Base-by-base conservation (phyloP, 2,113 vertebrate genomes). In the Pipa parva region DNA sequence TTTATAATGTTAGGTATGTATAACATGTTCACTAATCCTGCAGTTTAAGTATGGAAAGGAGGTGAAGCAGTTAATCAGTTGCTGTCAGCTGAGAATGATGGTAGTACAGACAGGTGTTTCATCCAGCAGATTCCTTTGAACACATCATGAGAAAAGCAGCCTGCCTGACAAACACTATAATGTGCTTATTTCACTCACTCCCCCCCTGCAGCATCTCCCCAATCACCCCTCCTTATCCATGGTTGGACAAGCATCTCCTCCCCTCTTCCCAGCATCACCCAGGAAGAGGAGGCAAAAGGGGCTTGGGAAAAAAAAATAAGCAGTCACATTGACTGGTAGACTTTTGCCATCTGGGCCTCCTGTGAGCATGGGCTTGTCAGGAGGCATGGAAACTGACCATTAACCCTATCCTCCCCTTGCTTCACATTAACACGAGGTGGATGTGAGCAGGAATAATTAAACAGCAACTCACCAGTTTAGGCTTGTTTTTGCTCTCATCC, bases 231-330 rank as follows among this genome's bases (percentile, higher is more conserved):
- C 65, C 65, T 69, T 54, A 36, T 48, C 48, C 11, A 52, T 12
- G 48, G 65, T 45, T 52, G 65, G 57, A 26, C 24, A 60, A 45
- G 60, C 65, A 39, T 69, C 65, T 50, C 65, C 65, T 60, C 65
- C 65, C 61, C 65, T 69, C 65, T 69, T n/a, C 65, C 57, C 57
- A 54, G 65, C 65, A 69, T 69, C 54, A 66, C 54, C 63, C 36
- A 49, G 54, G 54, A 46, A 56, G 37, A 64, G 46, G 28, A 66
- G 39, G 24, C 63, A 57, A 18, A 66, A 46, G 28, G 39, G 27
- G 22, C 39, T 42, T n/a, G 24, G 56, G 37, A 36, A 15, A 17
- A 51, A 18, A 17, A 25, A 45, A 65, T 56, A 59, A 67, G 36
- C 55, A 27, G 51, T 56, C 63, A 56, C 28, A 50, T 50, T 25